A percentile compares a stretch with the other conserved stretches of the same genome.
Evolutionary conservation across 2,888 invertebrate genomes (phyloP).

Genomic region (Galeruca laticollis): DNA sequence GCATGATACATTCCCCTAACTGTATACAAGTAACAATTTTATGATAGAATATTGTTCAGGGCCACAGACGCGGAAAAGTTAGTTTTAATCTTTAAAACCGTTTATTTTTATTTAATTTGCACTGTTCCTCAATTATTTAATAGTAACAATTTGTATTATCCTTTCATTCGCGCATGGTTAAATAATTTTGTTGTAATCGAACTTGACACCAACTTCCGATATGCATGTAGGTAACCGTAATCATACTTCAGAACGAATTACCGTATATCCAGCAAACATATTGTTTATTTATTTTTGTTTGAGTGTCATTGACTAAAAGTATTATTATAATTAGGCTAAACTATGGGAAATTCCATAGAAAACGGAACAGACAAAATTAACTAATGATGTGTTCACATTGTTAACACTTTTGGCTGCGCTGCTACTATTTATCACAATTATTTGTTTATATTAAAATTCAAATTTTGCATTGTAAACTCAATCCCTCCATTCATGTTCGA

Average conservation of each 20-base stretch:
- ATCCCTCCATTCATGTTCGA: too few species aligned
- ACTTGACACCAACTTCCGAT: conserved; percentile 46
- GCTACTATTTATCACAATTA: too few species aligned
- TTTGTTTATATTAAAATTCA: too few species aligned
- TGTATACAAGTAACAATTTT: too few species aligned
- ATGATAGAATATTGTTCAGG: too few species aligned
- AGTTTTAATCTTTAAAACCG: too few species aligned
- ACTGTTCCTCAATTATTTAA: not conserved
- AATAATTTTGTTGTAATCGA: conserved; percentile 30
- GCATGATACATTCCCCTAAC: too few species aligned
- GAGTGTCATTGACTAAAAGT: conserved; percentile 34
- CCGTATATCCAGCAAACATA: conserved; percentile 37
- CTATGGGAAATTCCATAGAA: not conserved
- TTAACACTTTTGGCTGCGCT: too few species aligned
- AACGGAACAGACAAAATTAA: too few species aligned
- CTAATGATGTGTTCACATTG: too few species aligned
- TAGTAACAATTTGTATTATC: not conserved
- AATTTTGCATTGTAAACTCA: too few species aligned
- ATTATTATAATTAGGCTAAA: conserved; percentile 11
- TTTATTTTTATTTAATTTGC: not conserved
- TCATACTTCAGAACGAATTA: conserved; percentile 40
- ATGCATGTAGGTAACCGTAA: conserved; percentile 37
- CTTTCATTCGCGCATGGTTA: conserved; percentile 24
- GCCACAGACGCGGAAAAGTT: too few species aligned
- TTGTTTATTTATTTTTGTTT: conserved; percentile 30